Evolutionary conservation across 2,113 vertebrate genomes (phyloP), one percentile per base, ranked within the genome.

Genomic region (Erythrocercus mccallii): DNA sequence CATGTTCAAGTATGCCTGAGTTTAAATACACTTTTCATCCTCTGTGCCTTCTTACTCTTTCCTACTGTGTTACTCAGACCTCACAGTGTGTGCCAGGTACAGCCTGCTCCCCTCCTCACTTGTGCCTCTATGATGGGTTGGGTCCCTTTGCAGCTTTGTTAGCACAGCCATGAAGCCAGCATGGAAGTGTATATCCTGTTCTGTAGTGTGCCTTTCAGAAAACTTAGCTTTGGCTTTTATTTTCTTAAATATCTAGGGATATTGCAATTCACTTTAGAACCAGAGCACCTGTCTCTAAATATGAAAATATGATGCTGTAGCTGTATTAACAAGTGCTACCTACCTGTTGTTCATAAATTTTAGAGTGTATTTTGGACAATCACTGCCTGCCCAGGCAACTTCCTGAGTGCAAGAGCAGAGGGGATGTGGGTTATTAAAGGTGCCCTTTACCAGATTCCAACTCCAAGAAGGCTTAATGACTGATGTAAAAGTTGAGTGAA

Each of bases 41-140:
- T 9, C 62, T 72, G 81, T 94, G 74, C 81, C 89, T 90, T 87
- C 72, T 90, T 80, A 50, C 38, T 90, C 85, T 37, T 92, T 88
- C 58, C 62, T 58, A 0, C 51, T 45, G 58, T 69, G 44, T 86
- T 68, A 57, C 13, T 28, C 42, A 87, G 70, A 70, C 76, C 76
- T 77, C 27, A 31, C 6, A 31, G 90, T 10, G 2, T 76, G 27
- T 72, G 40, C 74, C 48, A 45, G n/a, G 24, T 81, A 22, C n/a
- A 65, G 54, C 54, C 38, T 77, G 37, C 72, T 91, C n/a, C 45
- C 9, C 24, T 61, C 16, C 90, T 76, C 44, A 45, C 66, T 72
- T 80, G 90, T 95, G 82, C 88, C 85, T 93, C 84, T 74, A 5
- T 81, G 50, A 44, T 83, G 45, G 31, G 16, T 47, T 64, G 44